Base-by-base conservation (phyloP, 2,113 vertebrate species). In the Malurus elegans region DNA sequence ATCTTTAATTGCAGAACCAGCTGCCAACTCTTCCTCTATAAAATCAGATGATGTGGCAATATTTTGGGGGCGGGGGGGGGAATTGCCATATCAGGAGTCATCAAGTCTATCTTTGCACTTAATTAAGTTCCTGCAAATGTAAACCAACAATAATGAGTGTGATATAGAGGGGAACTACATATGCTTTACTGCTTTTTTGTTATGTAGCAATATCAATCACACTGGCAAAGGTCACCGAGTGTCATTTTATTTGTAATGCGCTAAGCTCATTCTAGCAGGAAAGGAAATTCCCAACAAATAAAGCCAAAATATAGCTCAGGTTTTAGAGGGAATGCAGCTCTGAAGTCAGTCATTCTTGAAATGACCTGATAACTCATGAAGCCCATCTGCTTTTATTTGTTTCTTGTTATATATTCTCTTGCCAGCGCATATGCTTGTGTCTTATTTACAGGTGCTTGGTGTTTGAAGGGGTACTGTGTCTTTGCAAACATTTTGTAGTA, bases 401-500 rank as follows among this genome's bases (percentile, higher is more conserved):
- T 47, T 54, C 12, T 38, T 42, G 9, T 86, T 82, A 18, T 1
- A 1, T 42, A 4, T 66, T 57, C 8, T 57, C 18, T 70, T 76
- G 26, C 26, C 26, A 4, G 1, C 57, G 7, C 2, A 1, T 32
- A 8, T 40, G 15, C 5, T 51, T 0, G 0, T 74, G 25, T 82
- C 32, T 45, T 82, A 20, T 54, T 64, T 82, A 51, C 14, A 36
- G 5, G 8, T 38, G 17, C 16, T 12, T 3, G 4, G 24, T 45
- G 31, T 83, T 92, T 60, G 32, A 20, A 60, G 48, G 53, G n/a
- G 18, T 45, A 14, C 10, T 21, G 3, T 38, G 45, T 45, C 13
- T 53, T 34, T 45, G 32, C 18, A 57, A 18, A 83, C 16, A 8
- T 32, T 88, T 69, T 40, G 51, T 57, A 32, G 0, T 45, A 23